Evolutionary conservation across 1,140 invertebrate species (phyloP).

Genomic region (Aphelinus certus): DNA sequence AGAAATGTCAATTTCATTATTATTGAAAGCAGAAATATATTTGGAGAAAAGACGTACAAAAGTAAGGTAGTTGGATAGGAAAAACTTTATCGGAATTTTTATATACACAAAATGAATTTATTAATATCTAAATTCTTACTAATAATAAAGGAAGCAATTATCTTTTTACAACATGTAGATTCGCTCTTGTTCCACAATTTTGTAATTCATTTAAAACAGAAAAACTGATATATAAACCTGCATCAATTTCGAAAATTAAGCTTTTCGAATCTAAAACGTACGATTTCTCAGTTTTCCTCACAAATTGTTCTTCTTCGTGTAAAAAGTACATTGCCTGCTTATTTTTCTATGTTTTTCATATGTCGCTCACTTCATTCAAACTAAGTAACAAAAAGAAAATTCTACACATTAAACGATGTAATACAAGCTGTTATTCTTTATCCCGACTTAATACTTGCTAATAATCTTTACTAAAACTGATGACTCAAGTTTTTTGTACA

Average conservation of each 20-base stretch:
- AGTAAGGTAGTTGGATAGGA: conserved; percentile 17
- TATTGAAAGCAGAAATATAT: no score
- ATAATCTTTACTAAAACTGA: conserved; percentile 28
- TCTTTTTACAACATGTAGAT: conserved; percentile 53
- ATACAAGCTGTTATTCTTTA: conserved; percentile 36
- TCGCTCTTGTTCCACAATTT: conserved; percentile 42
- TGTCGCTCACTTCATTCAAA: conserved; percentile 41
- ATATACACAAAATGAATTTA: conserved; percentile 62
- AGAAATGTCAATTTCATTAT: no score
- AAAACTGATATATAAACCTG: conserved; percentile 21
- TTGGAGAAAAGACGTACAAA: conserved; percentile 38
- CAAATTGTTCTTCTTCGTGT: conserved; percentile 44
- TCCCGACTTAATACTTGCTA: conserved; percentile 26
- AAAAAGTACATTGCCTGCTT: conserved; percentile 61
- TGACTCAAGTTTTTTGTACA: conserved; percentile 29
- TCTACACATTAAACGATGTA: conserved; percentile 50
- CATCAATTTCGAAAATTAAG: conserved; percentile 22
- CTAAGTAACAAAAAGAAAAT: conserved; percentile 58
- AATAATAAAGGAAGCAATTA: conserved; percentile 57
- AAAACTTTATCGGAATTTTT: conserved; percentile 43
- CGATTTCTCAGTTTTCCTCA: conserved; percentile 15
- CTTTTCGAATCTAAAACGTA: conserved; percentile 17
- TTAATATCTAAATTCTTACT: conserved; percentile 56
- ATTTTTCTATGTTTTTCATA: conserved; percentile 46
- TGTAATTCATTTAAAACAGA: conserved; percentile 36